Percentiles rank a stretch among this genome's conserved stretches.
Conservation (phyloP, 2,888 invertebrate species). For the Drosophila mimetica region DNA sequence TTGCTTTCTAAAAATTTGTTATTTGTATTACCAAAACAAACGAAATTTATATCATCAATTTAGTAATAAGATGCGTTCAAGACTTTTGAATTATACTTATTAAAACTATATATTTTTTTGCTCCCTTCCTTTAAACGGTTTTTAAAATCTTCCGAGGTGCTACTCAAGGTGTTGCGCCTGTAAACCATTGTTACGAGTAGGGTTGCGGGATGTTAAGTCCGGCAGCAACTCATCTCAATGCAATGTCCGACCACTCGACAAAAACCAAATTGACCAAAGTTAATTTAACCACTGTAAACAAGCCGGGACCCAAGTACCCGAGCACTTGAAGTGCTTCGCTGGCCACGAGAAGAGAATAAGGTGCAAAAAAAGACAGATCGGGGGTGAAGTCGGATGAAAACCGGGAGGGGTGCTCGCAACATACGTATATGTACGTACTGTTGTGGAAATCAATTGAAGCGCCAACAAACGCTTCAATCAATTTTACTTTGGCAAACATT, state of each 20-base stretch:
- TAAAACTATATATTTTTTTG: too few species aligned
- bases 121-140: too few species aligned
- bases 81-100: too few species aligned
- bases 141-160: neutral
- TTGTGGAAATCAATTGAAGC: conserved; percentile 71
- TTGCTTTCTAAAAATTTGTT: too few species aligned
- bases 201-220: neutral
- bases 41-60: too few species aligned
- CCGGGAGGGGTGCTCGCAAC: neutral
- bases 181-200: conserved; percentile 15
- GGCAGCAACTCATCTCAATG: conserved; percentile 35
- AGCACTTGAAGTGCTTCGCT: conserved; percentile 45
- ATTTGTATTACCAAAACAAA: too few species aligned
- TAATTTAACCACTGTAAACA: conserved; percentile 79
- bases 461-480: conserved; percentile 80
- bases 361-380: conserved; percentile 13
- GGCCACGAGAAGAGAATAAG: conserved; percentile 36
- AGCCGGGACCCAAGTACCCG: conserved; percentile 34
- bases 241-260: conserved; percentile 50
- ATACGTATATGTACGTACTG: conserved; percentile 31
- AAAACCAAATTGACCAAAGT: conserved; percentile 78
- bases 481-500: conserved; percentile 79
- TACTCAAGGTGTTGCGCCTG: conserved; percentile 8
- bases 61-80: too few species aligned
- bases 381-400: conserved; percentile 1